A percentile compares a stretch with the other conserved stretches of the same genome.
phyloP scores from a whole-genome alignment of 1,140 invertebrate species.

The Drosophila ironensis region DNA sequence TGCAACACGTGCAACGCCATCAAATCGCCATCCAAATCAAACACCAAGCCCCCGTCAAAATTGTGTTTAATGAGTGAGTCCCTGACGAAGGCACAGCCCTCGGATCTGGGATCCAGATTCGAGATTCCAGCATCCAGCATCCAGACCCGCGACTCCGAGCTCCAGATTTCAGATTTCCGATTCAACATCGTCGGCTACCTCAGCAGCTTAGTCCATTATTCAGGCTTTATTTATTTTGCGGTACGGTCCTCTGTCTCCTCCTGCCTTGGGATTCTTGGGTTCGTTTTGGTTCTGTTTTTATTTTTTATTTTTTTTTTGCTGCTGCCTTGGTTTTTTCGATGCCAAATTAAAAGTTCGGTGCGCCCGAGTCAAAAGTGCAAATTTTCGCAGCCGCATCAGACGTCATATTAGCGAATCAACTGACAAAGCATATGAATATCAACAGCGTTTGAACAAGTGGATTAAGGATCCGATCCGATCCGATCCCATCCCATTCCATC shows the following conservation, averaged over 20 bases:
- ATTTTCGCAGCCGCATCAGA: constrained; percentile 78
- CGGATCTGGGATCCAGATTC: neutral
- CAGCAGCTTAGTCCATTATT: constrained; percentile 77
- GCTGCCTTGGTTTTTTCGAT: too few relatives aligned
- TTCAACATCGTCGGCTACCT: constrained; percentile 31
- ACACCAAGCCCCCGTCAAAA: constrained; percentile 58
- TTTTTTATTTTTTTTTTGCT: too few relatives aligned
- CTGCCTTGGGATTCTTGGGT: too few relatives aligned
- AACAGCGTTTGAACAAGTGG: constrained; percentile 80
- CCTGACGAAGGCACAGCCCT: constrained; percentile 26
- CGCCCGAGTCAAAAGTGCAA: constrained; percentile 75
- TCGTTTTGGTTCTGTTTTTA: too few relatives aligned
- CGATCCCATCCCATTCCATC: too few relatives aligned
- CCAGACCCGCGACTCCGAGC: neutral
- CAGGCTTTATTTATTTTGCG: constrained; percentile 77
- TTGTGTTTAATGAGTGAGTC: constrained; percentile 78
- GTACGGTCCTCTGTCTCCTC: too few relatives aligned
- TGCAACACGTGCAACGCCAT: constrained; percentile 57
- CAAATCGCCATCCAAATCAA: constrained; percentile 73
- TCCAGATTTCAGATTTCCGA: neutral
- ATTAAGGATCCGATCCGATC: constrained; percentile 57
- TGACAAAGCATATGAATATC: constrained; percentile 81
- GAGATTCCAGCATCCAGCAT: too few relatives aligned
- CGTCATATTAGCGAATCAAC: constrained; percentile 80
- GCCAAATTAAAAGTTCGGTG: constrained; percentile 71